A percentile compares a stretch with the other conserved stretches of the same genome.
These are phyloP conservation scores for Platygyra sinensis DNA, from an alignment of 64 coral and sea anemone species.

Conservation along the genomic window DNA sequence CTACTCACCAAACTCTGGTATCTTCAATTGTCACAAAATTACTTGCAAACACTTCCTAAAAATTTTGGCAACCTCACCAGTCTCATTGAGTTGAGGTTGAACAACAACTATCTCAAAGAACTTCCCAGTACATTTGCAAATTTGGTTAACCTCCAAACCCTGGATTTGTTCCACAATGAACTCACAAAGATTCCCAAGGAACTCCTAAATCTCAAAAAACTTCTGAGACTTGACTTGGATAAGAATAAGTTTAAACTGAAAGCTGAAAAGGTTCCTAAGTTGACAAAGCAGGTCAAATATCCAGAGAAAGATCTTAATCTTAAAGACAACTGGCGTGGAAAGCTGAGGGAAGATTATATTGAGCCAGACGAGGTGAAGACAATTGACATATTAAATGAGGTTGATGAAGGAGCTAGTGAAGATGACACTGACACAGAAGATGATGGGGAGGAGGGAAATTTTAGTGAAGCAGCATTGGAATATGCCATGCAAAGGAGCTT, in stretches of 20 bases:
- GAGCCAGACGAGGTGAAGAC: constrained; percentile 35
- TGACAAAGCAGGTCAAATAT: constrained; percentile 76
- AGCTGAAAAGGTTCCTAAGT: constrained; percentile 80
- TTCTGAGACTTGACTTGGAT: constrained; percentile 90
- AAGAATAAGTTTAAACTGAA: constrained; percentile 88
- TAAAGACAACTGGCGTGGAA: constrained; percentile 81
- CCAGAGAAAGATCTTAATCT: constrained; percentile 72
- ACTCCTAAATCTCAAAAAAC: constrained; percentile 72
- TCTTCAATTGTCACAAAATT: constrained; percentile 93
- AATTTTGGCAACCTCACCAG: constrained; percentile 84
- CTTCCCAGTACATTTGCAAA: constrained; percentile 84
- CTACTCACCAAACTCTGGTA: constrained; percentile 84
- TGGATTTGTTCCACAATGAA: constrained; percentile 89
- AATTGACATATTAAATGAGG: constrained; percentile 57
- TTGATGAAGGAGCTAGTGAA: constrained; percentile 11
- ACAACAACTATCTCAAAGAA: constrained; percentile 64
- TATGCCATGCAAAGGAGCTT: constrained; percentile 88
- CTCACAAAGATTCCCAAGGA: constrained; percentile 78
- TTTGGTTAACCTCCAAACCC: constrained; percentile 67
- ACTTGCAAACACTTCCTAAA: constrained; percentile 65
- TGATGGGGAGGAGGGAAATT: constrained; percentile 7
- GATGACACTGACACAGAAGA: constrained; percentile 46
- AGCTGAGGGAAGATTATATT: constrained; percentile 64
- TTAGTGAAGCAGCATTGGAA: constrained; percentile 76
- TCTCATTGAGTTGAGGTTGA: constrained; percentile 77